Percentiles rank a stretch among this genome's conserved stretches.
phyloP scores from a whole-genome alignment of 2,888 invertebrate species.

The Chrysina gloriosa region DNA sequence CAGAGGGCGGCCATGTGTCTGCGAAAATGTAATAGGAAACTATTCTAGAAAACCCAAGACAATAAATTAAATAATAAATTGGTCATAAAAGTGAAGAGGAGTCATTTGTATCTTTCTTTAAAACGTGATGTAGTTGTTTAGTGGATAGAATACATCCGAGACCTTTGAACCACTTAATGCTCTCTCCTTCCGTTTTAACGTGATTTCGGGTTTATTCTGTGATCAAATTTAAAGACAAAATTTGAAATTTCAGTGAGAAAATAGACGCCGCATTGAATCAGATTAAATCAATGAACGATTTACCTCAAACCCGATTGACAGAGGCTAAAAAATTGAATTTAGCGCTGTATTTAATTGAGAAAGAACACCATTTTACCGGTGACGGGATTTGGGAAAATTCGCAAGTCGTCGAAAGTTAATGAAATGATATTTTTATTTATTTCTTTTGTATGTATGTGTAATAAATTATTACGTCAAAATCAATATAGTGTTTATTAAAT shows the following conservation, averaged over 20 bases:
- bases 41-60: too few relatives aligned
- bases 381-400: slow-evolving; percentile 74
- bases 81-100: too few relatives aligned
- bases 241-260: slow-evolving; percentile 56
- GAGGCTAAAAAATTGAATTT: slow-evolving; percentile 71
- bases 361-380: slow-evolving; percentile 78
- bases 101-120: too few relatives aligned
- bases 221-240: background rate
- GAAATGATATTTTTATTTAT: slow-evolving; percentile 15
- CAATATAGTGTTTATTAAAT: background rate
- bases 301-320: slow-evolving; percentile 50
- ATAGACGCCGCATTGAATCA: slow-evolving; percentile 53
- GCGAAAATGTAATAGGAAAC: too few relatives aligned
- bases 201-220: too few relatives aligned
- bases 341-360: slow-evolving; percentile 78
- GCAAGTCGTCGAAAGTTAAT: background rate
- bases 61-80: too few relatives aligned
- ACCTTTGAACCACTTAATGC: too few relatives aligned
- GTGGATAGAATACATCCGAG: too few relatives aligned
- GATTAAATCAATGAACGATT: slow-evolving; percentile 49
- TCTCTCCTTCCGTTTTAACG: too few relatives aligned
- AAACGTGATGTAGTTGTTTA: too few relatives aligned
- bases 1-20: too few relatives aligned
- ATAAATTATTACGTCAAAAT: slow-evolving; percentile 16
- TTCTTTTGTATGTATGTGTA: background rate